Evolutionary conservation across 2,797 vertebrate genomes (phyloP).

Genomic region (Echeneis naucrates): DNA sequence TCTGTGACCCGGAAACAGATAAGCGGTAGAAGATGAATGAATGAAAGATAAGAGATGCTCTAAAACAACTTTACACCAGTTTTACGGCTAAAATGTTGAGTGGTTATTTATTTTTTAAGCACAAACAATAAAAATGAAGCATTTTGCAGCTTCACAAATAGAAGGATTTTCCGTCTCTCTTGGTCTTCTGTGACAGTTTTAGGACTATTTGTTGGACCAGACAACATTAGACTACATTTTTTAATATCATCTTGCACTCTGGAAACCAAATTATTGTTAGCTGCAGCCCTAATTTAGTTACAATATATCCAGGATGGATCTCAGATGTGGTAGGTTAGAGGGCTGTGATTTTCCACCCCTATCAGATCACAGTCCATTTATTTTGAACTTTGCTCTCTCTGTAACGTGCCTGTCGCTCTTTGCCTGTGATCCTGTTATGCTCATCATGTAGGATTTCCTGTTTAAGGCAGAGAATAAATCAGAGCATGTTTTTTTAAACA

Average conservation of each 20-base stretch:
- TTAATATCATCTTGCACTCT: background rate
- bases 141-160: background rate
- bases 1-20: too few species aligned
- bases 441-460: constrained; percentile 1
- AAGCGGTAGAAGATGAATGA: too few species aligned
- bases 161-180: background rate
- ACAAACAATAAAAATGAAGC: too few species aligned
- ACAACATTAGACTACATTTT: background rate
- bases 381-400: constrained; percentile 17
- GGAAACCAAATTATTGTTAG: background rate
- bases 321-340: background rate
- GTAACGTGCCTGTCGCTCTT: background rate
- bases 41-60: too few species aligned
- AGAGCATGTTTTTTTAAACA: too few species aligned
- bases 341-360: constrained; percentile 9
- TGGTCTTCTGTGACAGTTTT: background rate
- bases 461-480: constrained; percentile 7
- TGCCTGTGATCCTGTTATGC: background rate
- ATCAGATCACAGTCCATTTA: constrained; percentile 7
- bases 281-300: background rate
- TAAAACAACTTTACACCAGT: background rate
- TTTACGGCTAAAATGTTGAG: background rate
- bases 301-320: background rate
- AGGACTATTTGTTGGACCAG: background rate
- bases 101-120: background rate